Percentiles rank a stretch among this genome's conserved stretches.
phyloP scores from a whole-genome alignment of 1,140 invertebrate genomes.

The Aphidius gifuensis region DNA sequence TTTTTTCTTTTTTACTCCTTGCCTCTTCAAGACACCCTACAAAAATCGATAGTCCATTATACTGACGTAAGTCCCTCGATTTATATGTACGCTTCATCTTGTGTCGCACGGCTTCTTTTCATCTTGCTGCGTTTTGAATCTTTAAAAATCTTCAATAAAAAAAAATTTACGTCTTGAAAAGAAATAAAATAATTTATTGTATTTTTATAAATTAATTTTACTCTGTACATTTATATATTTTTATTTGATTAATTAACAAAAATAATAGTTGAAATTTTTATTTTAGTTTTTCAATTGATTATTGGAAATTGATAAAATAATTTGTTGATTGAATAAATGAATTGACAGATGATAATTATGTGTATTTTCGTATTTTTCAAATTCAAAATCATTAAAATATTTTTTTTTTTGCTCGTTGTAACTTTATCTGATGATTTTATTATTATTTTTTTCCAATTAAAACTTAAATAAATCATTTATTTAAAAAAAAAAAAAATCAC shows the following conservation, averaged over 20 bases:
- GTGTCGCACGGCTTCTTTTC: constrained; percentile 24
- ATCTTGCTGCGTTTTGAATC: constrained; percentile 17
- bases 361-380: neutral
- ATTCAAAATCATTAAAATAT: neutral
- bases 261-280: too few relatives aligned
- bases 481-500: too few relatives aligned
- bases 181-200: neutral
- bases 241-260: too few relatives aligned
- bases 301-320: too few relatives aligned
- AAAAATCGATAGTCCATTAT: constrained; percentile 49
- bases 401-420: too few relatives aligned
- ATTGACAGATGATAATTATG: too few relatives aligned
- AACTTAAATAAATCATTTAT: neutral
- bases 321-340: too few relatives aligned
- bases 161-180: neutral
- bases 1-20: too few relatives aligned
- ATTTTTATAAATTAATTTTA: neutral
- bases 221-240: too few relatives aligned
- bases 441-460: too few relatives aligned
- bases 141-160: constrained; percentile 1
- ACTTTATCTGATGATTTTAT: too few relatives aligned
- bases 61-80: constrained; percentile 40
- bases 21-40: neutral
- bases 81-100: constrained; percentile 39
- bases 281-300: too few relatives aligned